A percentile compares a stretch with the other conserved stretches of the same genome.
Evolutionary conservation across 2,797 vertebrate genomes (phyloP).

Genomic region (Dromococcyx pavoninus): DNA sequence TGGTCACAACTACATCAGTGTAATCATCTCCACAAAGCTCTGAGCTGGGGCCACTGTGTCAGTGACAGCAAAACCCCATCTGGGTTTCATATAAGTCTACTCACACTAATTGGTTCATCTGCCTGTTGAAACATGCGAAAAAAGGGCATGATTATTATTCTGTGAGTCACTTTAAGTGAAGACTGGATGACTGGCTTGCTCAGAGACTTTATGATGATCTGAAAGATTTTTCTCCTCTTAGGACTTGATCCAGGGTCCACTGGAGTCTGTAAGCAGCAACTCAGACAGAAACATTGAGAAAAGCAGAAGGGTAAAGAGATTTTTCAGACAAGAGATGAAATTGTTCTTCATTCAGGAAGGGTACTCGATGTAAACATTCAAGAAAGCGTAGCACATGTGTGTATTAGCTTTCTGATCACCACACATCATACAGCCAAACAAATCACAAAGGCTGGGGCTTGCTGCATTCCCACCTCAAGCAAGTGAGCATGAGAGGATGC

Average conservation of each 20-base stretch:
- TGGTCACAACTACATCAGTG: neutral
- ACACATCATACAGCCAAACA: accelerated
- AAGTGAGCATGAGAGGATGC: neutral
- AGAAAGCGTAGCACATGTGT: neutral
- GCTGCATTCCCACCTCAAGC: neutral
- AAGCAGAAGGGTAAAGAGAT: neutral
- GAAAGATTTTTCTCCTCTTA: neutral
- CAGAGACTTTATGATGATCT: neutral
- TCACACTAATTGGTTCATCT: neutral
- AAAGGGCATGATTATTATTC: neutral
- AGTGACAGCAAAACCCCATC: neutral
- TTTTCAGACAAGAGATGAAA: neutral
- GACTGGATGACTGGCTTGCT: neutral
- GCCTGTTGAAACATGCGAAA: neutral
- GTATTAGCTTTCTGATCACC: neutral
- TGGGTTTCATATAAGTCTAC: neutral
- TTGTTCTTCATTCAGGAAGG: neutral
- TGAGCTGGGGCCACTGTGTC: neutral
- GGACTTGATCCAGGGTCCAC: neutral
- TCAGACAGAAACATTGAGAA: neutral
- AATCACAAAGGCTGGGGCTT: accelerated
- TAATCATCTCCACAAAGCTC: neutral
- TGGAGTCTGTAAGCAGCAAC: neutral
- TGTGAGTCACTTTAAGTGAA: neutral
- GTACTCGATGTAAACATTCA: neutral